Conservation (phyloP, 2,797 vertebrate genomes). For the Acanthurus tractus region DNA sequence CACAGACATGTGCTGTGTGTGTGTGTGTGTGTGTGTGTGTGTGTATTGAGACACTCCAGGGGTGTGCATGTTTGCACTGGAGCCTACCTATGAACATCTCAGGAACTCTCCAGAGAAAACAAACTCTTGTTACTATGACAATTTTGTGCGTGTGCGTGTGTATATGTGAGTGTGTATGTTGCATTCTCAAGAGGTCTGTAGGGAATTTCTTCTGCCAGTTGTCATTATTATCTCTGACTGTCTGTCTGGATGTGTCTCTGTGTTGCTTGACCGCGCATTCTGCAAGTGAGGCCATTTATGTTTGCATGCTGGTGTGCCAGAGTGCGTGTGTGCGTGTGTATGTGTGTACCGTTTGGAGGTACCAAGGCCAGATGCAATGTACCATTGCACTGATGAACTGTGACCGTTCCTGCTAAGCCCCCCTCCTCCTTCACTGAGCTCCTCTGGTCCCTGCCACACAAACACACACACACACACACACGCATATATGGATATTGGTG, state of each 20-base stretch:
- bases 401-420: constrained; percentile 78
- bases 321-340: constrained; percentile 10
- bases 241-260: constrained; percentile 53
- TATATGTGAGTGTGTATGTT: constrained; percentile 14
- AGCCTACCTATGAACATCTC: constrained; percentile 11
- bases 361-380: constrained; percentile 80
- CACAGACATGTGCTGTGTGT: constrained; percentile 13
- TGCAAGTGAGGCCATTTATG: constrained; percentile 56
- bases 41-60: neutral
- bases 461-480: constrained; percentile 1
- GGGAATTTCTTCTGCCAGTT: constrained; percentile 71
- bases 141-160: neutral
- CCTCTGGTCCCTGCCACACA: constrained; percentile 1
- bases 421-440: constrained; percentile 31
- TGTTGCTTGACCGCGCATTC: constrained; percentile 48
- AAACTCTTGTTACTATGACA: constrained; percentile 18
- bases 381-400: constrained; percentile 80
- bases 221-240: constrained; percentile 63
- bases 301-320: constrained; percentile 37
- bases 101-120: constrained; percentile 16
- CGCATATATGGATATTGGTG: constrained; percentile 11
- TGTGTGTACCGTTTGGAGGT: constrained; percentile 57
- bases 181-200: constrained; percentile 55
- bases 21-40: neutral
- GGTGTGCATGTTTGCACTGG: constrained; percentile 14